Base-by-base conservation (phyloP, 2,888 invertebrate species). In the Leucophenga maculata region DNA sequence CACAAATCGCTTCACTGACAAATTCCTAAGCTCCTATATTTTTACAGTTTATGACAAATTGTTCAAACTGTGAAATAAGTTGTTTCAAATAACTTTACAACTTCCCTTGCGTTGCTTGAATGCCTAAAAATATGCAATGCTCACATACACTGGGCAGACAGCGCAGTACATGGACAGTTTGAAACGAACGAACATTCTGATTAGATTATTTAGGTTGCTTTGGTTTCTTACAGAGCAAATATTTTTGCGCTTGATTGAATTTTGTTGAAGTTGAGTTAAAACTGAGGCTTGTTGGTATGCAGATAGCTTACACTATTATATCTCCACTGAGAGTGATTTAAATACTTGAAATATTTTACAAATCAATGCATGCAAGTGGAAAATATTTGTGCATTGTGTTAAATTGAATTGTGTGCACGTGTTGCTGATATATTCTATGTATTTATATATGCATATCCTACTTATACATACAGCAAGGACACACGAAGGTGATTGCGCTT, bases 271-370 rank as follows among this genome's bases (percentile, higher is more conserved):
- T 39, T 8, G 11, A 39, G 11, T 39, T 26, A 4, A 3, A 26
- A 9, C 8, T 39, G 8, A 13, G 22, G 14, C 13, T 9, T 16
- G 60, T n/a, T 57, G 57, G 20, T 3, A 54, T 54, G 2, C 18
- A 16, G 6, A 20, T 26, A 26, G 3, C 4, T 26, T 26, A 26
- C 26, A 26, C 26, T 26, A 26, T 26, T 26, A 26, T n/a, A 32
- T 39, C 8, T 39, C 39, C 11, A 39, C 13, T 57, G 26, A 57
- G n/a, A 8, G 11, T n/a, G 13, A n/a, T n/a, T 31, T 57, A n/a
- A 22, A 57, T 60, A 60, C 16, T 60, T 60, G 14, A 60, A n/a
- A 31, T 60, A 39, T 60, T 60, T 60, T 60, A 8, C 60, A 18
- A 60, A 39, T 60, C 60, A 39, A 32, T 60, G 60, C 32, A 60